Evolutionary conservation across 2,888 invertebrate species (phyloP).

Genomic region (Acrocyrtus sp.): DNA sequence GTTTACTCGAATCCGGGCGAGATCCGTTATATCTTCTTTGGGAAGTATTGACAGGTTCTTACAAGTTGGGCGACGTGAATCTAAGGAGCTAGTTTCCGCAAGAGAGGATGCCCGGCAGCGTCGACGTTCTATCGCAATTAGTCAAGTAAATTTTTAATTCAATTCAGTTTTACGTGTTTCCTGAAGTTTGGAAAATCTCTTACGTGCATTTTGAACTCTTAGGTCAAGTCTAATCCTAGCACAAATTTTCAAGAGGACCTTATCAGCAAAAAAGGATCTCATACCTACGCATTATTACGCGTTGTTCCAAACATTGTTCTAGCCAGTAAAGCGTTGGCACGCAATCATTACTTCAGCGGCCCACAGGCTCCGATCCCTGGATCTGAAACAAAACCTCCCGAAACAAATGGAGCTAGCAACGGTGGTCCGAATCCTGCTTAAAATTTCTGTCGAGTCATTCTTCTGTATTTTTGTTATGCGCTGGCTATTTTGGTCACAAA

Average conservation of each 20-base stretch:
- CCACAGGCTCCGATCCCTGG: too few relatives aligned
- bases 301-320: constrained; percentile 35
- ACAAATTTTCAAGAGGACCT: constrained; percentile 13
- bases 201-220: background rate
- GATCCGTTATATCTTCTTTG: constrained; percentile 20
- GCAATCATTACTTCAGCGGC: too few relatives aligned
- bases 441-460: too few relatives aligned
- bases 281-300: constrained; percentile 20
- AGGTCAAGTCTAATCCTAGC: constrained; percentile 22
- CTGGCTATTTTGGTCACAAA: too few relatives aligned
- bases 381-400: too few relatives aligned
- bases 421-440: too few relatives aligned
- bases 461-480: too few relatives aligned
- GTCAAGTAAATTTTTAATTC: constrained; percentile 17
- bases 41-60: constrained; percentile 31
- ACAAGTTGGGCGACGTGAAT: constrained; percentile 17
- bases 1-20: background rate
- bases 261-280: background rate
- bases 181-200: too few relatives aligned
- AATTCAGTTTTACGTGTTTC: background rate
- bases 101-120: constrained; percentile 34
- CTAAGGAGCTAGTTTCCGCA: too few relatives aligned
- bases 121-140: constrained; percentile 41
- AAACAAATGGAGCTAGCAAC: too few relatives aligned
- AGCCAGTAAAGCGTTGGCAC: constrained; percentile 19